These are phyloP conservation scores for Gymnodraco acuticeps DNA, from an alignment of 2,797 vertebrate genomes.

Conservation along the genomic window DNA sequence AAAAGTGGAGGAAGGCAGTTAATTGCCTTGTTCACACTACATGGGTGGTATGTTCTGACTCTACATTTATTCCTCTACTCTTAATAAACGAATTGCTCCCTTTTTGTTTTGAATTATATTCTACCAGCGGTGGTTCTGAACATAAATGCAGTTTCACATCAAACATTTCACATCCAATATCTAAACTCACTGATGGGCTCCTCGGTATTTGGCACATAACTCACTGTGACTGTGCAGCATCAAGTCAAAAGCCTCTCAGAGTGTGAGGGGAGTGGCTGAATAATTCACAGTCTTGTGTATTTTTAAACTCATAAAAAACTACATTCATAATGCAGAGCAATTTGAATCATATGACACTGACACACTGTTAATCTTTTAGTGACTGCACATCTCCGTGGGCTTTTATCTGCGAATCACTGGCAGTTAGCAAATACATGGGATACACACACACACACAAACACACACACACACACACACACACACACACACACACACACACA, in stretches of 20 bases:
- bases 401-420: conserved; percentile 64
- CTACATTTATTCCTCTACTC: conserved; percentile 39
- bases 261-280: conserved; percentile 67
- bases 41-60: conserved; percentile 48
- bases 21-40: conserved; percentile 58
- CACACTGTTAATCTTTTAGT: conserved; percentile 80
- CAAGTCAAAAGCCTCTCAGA: conserved; percentile 52
- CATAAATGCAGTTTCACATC: conserved; percentile 27
- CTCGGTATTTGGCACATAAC: conserved; percentile 41
- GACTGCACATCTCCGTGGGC: conserved; percentile 53
- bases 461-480: neutral
- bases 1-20: conserved; percentile 31
- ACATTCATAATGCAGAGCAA: conserved; percentile 82
- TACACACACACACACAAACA: conserved; percentile 23
- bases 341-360: conserved; percentile 79
- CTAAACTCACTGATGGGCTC: conserved; percentile 27
- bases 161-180: conserved; percentile 19
- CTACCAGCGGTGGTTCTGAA: neutral
- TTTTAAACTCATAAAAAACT: conserved; percentile 79
- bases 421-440: conserved; percentile 58
- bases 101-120: conserved; percentile 22
- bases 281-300: conserved; percentile 83
- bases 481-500: conserved; percentile 11
- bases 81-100: conserved; percentile 53
- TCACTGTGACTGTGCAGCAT: conserved; percentile 40